Evolutionary conservation across 2,797 vertebrate species (phyloP).

Genomic region (Onychomys leucogaster): DNA sequence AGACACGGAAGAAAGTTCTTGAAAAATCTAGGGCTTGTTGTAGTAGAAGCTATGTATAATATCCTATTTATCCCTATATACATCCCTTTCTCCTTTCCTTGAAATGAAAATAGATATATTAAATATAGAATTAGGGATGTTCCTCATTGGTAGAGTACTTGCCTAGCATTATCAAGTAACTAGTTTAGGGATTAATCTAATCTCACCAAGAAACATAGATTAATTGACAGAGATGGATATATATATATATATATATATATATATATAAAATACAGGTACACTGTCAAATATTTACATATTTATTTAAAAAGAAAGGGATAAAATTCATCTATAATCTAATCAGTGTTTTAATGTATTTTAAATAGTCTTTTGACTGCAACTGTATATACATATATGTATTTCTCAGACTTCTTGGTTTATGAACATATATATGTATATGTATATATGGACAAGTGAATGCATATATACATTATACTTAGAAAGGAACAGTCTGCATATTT

Average conservation of each 20-base stretch:
- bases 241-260: not conserved
- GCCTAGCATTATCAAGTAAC: not conserved
- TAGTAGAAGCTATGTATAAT: not conserved
- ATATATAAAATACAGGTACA: not conserved
- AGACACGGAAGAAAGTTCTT: rapidly evolving
- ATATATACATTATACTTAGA: not conserved
- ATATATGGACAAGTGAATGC: not conserved
- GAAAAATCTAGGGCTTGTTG: not conserved
- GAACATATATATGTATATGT: not conserved
- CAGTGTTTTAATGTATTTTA: not conserved
- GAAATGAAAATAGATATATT: not conserved
- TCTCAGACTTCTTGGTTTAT: not conserved
- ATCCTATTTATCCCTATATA: not conserved
- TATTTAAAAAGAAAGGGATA: not conserved
- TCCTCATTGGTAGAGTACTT: not conserved
- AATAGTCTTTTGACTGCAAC: not conserved
- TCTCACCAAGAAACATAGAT: not conserved
- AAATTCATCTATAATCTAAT: not conserved
- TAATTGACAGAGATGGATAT: not conserved
- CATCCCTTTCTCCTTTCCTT: not conserved
- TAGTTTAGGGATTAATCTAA: not conserved
- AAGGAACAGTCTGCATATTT: not conserved
- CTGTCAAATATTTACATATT: not conserved
- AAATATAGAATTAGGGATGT: not conserved
- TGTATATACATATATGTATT: not conserved